A percentile compares a stretch with the other conserved stretches of the same genome.
phyloP scores from a whole-genome alignment of 2,113 vertebrate species.

The Halcyon senegalensis region DNA sequence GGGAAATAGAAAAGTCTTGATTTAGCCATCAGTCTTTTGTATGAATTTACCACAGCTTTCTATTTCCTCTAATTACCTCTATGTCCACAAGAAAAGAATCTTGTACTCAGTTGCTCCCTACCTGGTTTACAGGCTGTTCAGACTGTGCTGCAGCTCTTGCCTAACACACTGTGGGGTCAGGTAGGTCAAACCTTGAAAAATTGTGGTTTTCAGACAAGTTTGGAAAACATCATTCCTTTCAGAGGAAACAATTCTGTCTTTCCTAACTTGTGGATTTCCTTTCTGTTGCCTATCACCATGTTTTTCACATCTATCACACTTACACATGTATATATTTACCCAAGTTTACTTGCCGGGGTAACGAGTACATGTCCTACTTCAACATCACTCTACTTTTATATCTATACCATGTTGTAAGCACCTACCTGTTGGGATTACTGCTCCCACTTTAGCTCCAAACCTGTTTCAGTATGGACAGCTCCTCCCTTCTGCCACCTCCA shows the following conservation, averaged over 20 bases:
- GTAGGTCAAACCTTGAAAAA: background rate
- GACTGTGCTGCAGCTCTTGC: background rate
- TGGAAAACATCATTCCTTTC: background rate
- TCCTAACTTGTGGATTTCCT: background rate
- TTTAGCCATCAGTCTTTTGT: background rate
- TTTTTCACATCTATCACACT: background rate
- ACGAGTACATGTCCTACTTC: background rate
- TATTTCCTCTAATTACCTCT: background rate
- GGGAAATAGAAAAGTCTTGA: background rate
- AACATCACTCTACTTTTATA: background rate
- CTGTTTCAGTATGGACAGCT: background rate
- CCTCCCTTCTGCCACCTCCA: background rate
- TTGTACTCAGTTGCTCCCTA: background rate
- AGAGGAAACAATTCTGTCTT: background rate
- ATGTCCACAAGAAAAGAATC: background rate
- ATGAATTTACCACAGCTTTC: background rate
- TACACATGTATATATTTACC: background rate
- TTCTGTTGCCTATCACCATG: background rate
- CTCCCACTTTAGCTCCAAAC: background rate
- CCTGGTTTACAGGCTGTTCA: background rate
- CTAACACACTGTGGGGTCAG: background rate
- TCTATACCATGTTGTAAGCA: background rate
- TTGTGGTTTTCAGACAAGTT: background rate
- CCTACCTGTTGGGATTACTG: background rate
- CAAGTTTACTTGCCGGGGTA: background rate